Percentiles rank a stretch among this genome's conserved stretches.
phyloP scores from a whole-genome alignment of 2,888 invertebrate species.

The Drosophila pseudotakahashii region DNA sequence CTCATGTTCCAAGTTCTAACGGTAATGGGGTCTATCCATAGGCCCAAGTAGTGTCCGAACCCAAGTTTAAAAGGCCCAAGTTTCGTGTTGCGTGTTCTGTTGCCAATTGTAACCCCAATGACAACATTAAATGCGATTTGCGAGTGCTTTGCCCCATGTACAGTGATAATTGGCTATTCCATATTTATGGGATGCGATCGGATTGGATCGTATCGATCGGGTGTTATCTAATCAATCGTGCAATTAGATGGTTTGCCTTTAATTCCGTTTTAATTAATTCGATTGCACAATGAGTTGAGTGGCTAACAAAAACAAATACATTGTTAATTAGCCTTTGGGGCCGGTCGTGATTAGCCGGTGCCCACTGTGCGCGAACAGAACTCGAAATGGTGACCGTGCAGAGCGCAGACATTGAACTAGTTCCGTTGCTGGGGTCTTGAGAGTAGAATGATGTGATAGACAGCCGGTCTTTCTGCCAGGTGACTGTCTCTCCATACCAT shows the following conservation, averaged over 20 bases:
- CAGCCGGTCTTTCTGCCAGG: constrained; percentile 23
- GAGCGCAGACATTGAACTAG: constrained; percentile 67
- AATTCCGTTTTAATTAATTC: constrained; percentile 27
- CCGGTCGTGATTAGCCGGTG: not conserved
- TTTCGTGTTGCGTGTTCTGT: constrained; percentile 26
- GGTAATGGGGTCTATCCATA: constrained; percentile 7
- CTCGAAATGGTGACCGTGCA: constrained; percentile 31
- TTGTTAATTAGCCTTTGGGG: constrained; percentile 7
- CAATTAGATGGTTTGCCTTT: constrained; percentile 18
- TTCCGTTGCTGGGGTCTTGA: constrained; percentile 48
- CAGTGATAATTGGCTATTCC: constrained; percentile 26
- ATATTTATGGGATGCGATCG: not conserved
- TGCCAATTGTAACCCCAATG: constrained; percentile 47
- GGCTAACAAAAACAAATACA: not conserved
- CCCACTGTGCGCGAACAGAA: constrained; percentile 35
- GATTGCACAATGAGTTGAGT: constrained; percentile 4
- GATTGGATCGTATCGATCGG: not conserved
- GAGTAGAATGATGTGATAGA: constrained; percentile 9
- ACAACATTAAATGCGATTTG: constrained; percentile 57
- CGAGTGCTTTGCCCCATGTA: constrained; percentile 32
- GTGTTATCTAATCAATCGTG: constrained; percentile 8
- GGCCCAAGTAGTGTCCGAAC: not conserved
- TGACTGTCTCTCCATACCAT: constrained; percentile 1
- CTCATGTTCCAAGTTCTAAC: constrained; percentile 30
- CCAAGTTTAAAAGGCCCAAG: not conserved